Evolutionary conservation across 2,113 vertebrate genomes (phyloP).

Genomic region (Cranoglanis bouderius): DNA sequence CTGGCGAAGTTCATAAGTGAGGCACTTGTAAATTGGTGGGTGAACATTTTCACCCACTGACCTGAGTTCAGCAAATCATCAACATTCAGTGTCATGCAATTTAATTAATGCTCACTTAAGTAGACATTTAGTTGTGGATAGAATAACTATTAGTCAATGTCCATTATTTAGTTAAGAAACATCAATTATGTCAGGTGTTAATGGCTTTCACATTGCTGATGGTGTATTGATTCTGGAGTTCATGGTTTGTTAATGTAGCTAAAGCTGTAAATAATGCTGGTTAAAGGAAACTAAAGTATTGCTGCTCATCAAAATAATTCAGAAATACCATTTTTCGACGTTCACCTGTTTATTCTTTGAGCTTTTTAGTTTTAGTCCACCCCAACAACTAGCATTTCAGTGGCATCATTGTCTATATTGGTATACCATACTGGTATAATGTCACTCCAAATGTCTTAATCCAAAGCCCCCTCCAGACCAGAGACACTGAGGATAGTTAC

Average conservation of each 20-base stretch:
- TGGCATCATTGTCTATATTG: neutral
- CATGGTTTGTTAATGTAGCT: neutral
- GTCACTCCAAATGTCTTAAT: neutral
- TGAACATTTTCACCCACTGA: neutral
- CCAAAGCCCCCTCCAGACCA: constrained; percentile 19
- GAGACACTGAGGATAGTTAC: constrained; percentile 52
- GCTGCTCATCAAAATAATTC: neutral
- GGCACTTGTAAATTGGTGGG: neutral
- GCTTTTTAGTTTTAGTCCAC: neutral
- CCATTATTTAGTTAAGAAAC: neutral
- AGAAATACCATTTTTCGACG: neutral
- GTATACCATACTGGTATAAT: neutral
- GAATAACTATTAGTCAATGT: neutral
- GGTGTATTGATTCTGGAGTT: neutral
- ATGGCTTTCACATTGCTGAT: neutral
- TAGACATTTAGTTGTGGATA: neutral
- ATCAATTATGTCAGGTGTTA: neutral
- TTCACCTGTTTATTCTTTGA: neutral
- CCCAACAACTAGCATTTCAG: neutral
- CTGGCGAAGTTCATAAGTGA: neutral
- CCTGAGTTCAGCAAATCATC: neutral
- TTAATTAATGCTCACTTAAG: neutral
- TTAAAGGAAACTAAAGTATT: neutral
- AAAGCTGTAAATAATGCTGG: neutral
- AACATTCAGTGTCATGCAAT: neutral